Evolutionary conservation across 1,140 invertebrate genomes (phyloP), one percentile per base, ranked within the genome.

Genomic region (Drosophila rufa): DNA sequence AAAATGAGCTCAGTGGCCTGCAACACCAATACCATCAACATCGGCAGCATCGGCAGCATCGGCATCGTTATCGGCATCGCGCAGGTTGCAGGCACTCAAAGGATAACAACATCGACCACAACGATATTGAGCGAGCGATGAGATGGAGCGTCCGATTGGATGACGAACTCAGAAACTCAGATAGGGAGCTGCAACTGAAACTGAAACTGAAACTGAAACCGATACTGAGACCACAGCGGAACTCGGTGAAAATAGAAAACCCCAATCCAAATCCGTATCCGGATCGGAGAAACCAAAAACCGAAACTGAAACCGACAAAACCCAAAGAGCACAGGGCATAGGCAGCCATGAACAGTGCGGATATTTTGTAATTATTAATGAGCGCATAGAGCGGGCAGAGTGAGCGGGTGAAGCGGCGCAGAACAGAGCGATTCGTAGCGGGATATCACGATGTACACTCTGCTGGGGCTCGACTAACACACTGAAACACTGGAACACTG

Each of bases 81-180:
- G 71, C 76, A 70, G 50, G 57, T 78, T 78, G 75, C 75, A 78
- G 66, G 65, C 45, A 79, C 56, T 68, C 78, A 77, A 69, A 62
- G 60, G 19, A 71, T 43, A 80, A 50, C 38, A 58, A 50, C 33
- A 60, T 55, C 68, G 70, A n/a, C 38, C 51, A 56, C 75, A 77
- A 66, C 55, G 47, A 55, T 58, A 73, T 48, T 64, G 60, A 77
- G 64, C 53, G 48, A 56, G 68, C 80, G 62, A 80, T 80, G 78
- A 76, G 65, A 89, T 85, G 84, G 80, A 85, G 73, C 58, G 65
- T 75, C 81, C 71, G 79, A 61, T 90, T 77, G 81, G 74, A 79
- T 86, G 79, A 86, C 75, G 69, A 79, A 71, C 50, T 86, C 51
- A 71, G 65, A 46, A 66, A 68, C 43, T 62, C 64, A 64, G 53